phyloP scores from a whole-genome alignment of 1,140 invertebrate genomes.

The Sminthurides bifidus region DNA sequence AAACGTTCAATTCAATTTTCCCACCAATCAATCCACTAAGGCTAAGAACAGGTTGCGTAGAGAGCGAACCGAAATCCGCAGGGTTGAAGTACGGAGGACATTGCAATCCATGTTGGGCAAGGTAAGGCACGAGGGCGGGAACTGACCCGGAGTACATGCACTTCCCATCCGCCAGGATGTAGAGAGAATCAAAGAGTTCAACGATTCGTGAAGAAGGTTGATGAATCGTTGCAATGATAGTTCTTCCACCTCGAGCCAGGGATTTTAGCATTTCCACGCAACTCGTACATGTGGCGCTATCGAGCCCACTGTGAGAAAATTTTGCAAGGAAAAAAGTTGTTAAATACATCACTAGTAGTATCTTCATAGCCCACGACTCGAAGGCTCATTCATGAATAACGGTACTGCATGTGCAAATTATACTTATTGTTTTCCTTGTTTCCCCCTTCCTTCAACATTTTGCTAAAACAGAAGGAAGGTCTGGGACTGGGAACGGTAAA shows the following conservation, averaged over 20 bases:
- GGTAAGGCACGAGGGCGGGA: conserved; percentile 66
- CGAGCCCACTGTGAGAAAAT: conserved; percentile 27
- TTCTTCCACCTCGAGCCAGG: conserved; percentile 73
- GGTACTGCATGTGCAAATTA: too few species aligned
- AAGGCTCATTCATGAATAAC: too few species aligned
- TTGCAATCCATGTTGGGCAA: conserved; percentile 64
- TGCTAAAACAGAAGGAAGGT: conserved; percentile 93
- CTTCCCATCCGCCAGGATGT: conserved; percentile 77
- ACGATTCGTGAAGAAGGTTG: conserved; percentile 90
- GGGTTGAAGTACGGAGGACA: conserved; percentile 93
- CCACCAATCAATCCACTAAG: too few species aligned
- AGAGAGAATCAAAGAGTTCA: conserved; percentile 89
- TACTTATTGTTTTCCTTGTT: conserved; percentile 81
- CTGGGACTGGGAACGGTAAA: too few species aligned
- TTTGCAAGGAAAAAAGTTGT: too few species aligned
- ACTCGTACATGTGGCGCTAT: conserved; percentile 30
- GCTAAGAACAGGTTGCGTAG: too few species aligned
- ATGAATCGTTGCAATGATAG: conserved; percentile 92
- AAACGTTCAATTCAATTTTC: too few species aligned
- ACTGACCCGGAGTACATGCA: conserved; percentile 81
- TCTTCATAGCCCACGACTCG: too few species aligned
- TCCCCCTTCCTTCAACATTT: conserved; percentile 76
- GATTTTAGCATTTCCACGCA: conserved; percentile 48
- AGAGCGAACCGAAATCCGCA: conserved; percentile 91
- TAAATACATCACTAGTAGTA: too few species aligned